Percentiles rank a stretch among this genome's conserved stretches.
Evolutionary conservation across 37 sponge, comb jelly and placozoan genomes (phyloP).

Genomic region (Chondrosia reniformis): DNA sequence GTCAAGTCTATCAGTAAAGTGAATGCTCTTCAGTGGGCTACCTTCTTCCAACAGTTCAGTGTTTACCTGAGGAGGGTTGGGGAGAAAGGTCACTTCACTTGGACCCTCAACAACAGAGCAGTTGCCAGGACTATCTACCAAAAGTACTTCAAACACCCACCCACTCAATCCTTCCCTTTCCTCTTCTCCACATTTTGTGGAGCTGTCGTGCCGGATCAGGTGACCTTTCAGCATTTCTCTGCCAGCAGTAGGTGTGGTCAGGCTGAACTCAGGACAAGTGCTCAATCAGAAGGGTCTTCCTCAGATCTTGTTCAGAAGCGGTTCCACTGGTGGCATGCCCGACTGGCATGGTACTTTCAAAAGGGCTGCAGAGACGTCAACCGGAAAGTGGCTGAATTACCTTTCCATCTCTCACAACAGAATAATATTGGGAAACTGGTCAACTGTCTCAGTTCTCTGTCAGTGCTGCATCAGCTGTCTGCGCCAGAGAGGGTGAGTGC

Average conservation of each 20-base stretch:
- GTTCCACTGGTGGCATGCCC: conserved; percentile 46
- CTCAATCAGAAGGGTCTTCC: not conserved
- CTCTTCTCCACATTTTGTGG: conserved; percentile 40
- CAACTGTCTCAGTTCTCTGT: conserved; percentile 23
- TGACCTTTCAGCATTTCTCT: not conserved
- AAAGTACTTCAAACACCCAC: conserved; percentile 36
- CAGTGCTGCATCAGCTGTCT: conserved; percentile 2
- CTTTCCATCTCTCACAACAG: conserved; percentile 23
- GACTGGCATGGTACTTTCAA: conserved; percentile 43
- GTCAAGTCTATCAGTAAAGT: not conserved
- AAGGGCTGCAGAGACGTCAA: not conserved
- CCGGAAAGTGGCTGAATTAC: conserved; percentile 42
- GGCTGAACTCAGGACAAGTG: not conserved
- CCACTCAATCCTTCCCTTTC: conserved; percentile 38
- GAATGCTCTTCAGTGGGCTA: conserved; percentile 9
- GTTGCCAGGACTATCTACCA: not conserved
- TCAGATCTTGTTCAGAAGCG: conserved; percentile 19
- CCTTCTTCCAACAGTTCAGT: conserved; percentile 6
- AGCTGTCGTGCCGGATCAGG: too few relatives aligned
- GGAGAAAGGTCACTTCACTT: not conserved
- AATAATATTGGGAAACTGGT: conserved; percentile 2
- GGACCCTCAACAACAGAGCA: not conserved
- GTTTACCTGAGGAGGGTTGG: conserved; percentile 19
- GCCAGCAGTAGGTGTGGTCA: not conserved
- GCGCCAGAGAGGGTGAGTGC: conserved; percentile 11